Evolutionary conservation across 2,797 vertebrate species (phyloP), one percentile per base, ranked within the genome.

Genomic region (Enteromius unitaeniatus): DNA sequence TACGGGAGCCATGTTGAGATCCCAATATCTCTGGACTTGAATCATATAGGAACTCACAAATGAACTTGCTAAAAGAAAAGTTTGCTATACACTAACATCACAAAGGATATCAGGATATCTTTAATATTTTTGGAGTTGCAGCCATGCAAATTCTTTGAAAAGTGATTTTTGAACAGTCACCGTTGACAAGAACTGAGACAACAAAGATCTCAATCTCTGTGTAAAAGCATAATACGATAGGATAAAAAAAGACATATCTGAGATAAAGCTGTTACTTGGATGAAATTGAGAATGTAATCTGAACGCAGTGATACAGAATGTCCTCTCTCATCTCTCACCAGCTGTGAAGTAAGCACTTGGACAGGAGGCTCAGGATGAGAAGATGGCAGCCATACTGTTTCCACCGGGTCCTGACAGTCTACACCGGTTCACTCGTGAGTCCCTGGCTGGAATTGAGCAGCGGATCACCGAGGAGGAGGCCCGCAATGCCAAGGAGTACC

Each of bases 321-420:
- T 40, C 3, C 28, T 72, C 28, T 82, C 28, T 47, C 28, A 9
- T 45, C 42, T 45, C 34, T 69, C 31, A 5, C 47, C 90, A 97
- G 96, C 93, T 94, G 92, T 95, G 78, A 84, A 93, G 90, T 89
- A 92, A 95, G 91, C 90, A 89, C 94, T 92, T 94, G 96, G 92
- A 96, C 94, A 96, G 94, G 93, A 93, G 93, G 90, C 95, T 96
- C 98, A 99, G 98, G 97, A 99, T 99, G 98, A 99, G 96, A 99
- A 99, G 96, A 99, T 99, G 98, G 97, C 97, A 94, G 94, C 95
- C 89, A 93, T 95, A 96, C 95, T 99, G 96, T 97, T 98, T 95
- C 96, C 97, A 96, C 95, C 97, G 90, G 96, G 97, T 96, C 95
- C 97, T 93, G 95, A 97, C 96, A 97, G 96, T 96, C 97, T 99